A percentile compares a stretch with the other conserved stretches of the same genome.
Evolutionary conservation across 1,140 invertebrate species (phyloP).

Genomic region (Rhopalosiphum maidis): DNA sequence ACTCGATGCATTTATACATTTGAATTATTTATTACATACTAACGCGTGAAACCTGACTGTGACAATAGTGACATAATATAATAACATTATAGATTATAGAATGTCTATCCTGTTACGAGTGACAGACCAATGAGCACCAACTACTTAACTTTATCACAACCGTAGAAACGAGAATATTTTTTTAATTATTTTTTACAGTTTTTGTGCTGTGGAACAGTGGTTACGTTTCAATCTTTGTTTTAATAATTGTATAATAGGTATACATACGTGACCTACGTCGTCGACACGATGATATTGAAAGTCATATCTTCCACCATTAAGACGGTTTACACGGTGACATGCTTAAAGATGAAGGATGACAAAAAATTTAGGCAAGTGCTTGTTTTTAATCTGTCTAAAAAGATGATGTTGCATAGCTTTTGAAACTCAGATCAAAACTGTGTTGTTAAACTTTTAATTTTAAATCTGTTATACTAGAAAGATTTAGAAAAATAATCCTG

Average conservation of each 20-base stretch:
- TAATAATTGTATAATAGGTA: not conserved
- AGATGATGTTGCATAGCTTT: not conserved
- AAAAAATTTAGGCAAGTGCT: not conserved
- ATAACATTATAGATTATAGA: not conserved
- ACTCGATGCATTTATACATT: not conserved
- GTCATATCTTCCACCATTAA: constrained; percentile 31
- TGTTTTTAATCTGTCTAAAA: not conserved
- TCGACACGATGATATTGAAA: constrained; percentile 33
- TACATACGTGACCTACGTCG: not conserved
- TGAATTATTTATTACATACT: not conserved
- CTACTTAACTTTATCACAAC: not conserved
- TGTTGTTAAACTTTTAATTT: not conserved
- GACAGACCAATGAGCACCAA: not conserved
- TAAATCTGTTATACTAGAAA: not conserved
- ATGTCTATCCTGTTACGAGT: not conserved
- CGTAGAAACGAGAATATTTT: not conserved
- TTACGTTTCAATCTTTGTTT: not conserved
- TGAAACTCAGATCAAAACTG: not conserved
- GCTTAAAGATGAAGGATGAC: constrained; percentile 22
- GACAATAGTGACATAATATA: not conserved
- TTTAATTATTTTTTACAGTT: not conserved
- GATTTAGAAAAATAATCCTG: not conserved
- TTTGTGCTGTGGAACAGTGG: not conserved
- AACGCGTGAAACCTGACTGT: not conserved
- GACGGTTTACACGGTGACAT: not conserved